Evolutionary conservation across 2,888 invertebrate species (phyloP), one percentile per base, ranked within the genome.

Genomic region (Heterodera filipjevi): DNA sequence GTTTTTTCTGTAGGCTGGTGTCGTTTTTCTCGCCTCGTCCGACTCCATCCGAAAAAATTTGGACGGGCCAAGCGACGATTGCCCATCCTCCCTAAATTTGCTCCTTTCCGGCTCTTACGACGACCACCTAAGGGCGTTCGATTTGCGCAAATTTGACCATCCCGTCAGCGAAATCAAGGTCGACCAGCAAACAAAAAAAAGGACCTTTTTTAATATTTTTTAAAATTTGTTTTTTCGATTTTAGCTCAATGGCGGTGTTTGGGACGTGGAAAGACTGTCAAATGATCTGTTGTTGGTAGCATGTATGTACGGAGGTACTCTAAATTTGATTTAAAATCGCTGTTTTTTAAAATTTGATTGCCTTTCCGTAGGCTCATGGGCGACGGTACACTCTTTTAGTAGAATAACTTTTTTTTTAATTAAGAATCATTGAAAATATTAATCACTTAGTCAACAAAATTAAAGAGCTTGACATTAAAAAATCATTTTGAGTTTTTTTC

Each of bases 31-130:
- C 27, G 59, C 59, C 59, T 59, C 59, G 27, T 59, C 59, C 27
- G 59, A n/a, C 59, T 59, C 59, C 27, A 6, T 59, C n/a, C 27
- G 6, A 59, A n/a, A 10, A 10, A 59, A 27, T 59, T 59, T n/a
- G 0, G 59, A 27, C 2, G 27, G 12, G 19, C 59, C 30, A 27
- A 30, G 53, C 30, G 32, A 33, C 39, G 59, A 33, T 53, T 73
- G 70, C 49, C 49, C 53, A 22, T 53, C 53, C 19, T 44, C 49
- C 16, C 49, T 16, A 49, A 59, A 59, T n/a, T 59, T 59, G 59
- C 59, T 59, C n/a, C 66, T 80, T 30, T 71, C 80, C 10, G 80
- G 80, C n/a, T 77, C 73, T 16, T 80, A 80, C 70, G 80, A 80
- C 39, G 80, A 78, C 22, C 64, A 70, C 32, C n/a, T 80, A 22